Evolutionary conservation across 1,140 invertebrate genomes (phyloP), one percentile per base, ranked within the genome.

Genomic region (Leguminivora glycinivorella): DNA sequence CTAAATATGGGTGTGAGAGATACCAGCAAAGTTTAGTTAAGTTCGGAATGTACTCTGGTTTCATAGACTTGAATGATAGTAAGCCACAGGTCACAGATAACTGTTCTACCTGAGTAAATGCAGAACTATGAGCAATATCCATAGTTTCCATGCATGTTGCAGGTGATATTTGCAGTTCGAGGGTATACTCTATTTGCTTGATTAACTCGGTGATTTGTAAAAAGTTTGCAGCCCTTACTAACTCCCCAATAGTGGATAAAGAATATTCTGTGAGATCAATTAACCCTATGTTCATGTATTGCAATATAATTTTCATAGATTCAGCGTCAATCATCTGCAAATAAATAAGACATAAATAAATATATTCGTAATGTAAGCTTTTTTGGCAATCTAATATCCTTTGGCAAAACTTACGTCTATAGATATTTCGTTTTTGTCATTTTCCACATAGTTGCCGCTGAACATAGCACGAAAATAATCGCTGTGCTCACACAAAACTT

Each of bases 391-490:
- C n/a, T n/a, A n/a, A n/a, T 52, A 52, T 17, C 19, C 19, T 9
- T 6, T 22, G 19, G 4, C 10, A 26, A 17, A 58, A 73, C 85
- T 81, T 83, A 91, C 89, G 73, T 89, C 82, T 56, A 91, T 90
- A 34, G 56, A 71, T 56, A 91, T 84, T 83, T 84, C 73, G 43
- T 83, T 43, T 74, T 83, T 76, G 12, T 83, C 72, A 69, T 85
- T 83, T 82, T 91, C 89, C 19, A 84, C 75, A 72, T 87, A 91
- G 75, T 81, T 83, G 0, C 89, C 89, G 69, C 82, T 89, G 71
- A 91, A 91, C 89, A 91, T 91, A 43, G 88, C 89, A 14, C 80
- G 77, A 75, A 91, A 91, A 82, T 90, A 91, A 72, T 90, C 88
- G 72, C 89, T 91, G 58, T 88, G 71, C 78, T 91, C 82, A 75